Base-by-base conservation (phyloP, 1,140 invertebrate species). In the Mycetomoellerius zeteki region DNA sequence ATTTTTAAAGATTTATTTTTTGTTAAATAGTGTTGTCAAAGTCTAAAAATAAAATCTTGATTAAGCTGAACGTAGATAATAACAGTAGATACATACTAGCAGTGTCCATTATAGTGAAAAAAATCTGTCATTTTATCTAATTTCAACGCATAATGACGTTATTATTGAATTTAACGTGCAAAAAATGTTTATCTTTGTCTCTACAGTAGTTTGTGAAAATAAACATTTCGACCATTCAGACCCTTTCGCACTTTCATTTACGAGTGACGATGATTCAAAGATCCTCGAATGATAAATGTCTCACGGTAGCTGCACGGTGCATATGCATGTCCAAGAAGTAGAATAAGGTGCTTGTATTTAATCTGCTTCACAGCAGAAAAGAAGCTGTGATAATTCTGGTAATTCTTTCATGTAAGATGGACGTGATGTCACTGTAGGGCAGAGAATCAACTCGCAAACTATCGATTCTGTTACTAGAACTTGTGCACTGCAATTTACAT, bases 321-420 rank as follows among this genome's bases (percentile, higher is more conserved):
- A 54, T 81, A 77, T 67, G 56, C 65, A 54, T 81, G 64, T 64
- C 62, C 69, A 76, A 56, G 50, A 85, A 65, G 24, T 67, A 90
- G 84, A 16, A 75, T 73, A 54, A 71, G 87, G 52, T 37, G 56
- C 37, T 67, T 72, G 62, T 89, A 69, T 71, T 27, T 90, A 90
- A 90, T 85, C 78, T 90, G 85, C 88, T 89, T 89, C 84, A 87
- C 19, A 65, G 77, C 72, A 88, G 71, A 87, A 90, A 67, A 73
- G 64, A 58, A 90, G 78, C 88, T 89, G 88, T 90, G 89, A 90
- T 89, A 90, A 77, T 89, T 82, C 73, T 62, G 54, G 50, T 82
- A 67, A 56, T 84, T 88, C 72, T 86, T 88, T 84, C 58, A 67
- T 76, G 24, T 30, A 76, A 88, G 27, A 81, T 19, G 78, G 50